Percentiles rank a stretch among this genome's conserved stretches.
These are phyloP conservation scores for Rhorus exstirpatorius DNA, from an alignment of 2,888 invertebrate genomes.

Conservation along the genomic window DNA sequence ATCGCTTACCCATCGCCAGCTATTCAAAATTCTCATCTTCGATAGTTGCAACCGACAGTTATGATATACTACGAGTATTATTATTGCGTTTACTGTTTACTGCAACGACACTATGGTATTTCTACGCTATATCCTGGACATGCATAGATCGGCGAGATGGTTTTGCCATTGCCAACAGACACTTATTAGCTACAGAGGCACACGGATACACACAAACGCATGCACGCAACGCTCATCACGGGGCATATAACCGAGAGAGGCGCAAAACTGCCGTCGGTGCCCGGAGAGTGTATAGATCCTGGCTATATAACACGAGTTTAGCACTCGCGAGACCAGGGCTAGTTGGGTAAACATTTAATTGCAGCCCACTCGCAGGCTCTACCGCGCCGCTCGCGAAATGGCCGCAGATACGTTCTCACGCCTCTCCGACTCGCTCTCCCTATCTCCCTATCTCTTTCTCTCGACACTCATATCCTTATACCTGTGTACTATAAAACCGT, in stretches of 20 bases:
- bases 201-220: conserved; percentile 65
- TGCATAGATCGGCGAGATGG: conserved; percentile 56
- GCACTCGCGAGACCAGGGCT: conserved; percentile 68
- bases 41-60: conserved; percentile 35
- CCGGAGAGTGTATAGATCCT: conserved; percentile 63
- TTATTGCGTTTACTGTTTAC: conserved; percentile 24
- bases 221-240: conserved; percentile 42
- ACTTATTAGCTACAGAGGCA: conserved; percentile 71
- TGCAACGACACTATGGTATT: conserved; percentile 24
- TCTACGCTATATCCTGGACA: conserved; percentile 50
- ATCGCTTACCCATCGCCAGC: conserved; percentile 6
- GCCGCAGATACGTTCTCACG: conserved; percentile 78
- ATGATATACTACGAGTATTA: background rate
- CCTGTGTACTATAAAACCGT: conserved; percentile 29
- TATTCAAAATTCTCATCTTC: conserved; percentile 34
- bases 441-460: conserved; percentile 19
- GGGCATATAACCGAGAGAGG: conserved; percentile 41
- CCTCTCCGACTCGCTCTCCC: conserved; percentile 70
- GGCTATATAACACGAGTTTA: conserved; percentile 67
- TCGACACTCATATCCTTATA: conserved; percentile 38
- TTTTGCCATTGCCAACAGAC: conserved; percentile 66
- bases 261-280: conserved; percentile 50
- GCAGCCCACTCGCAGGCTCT: conserved; percentile 72
- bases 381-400: conserved; percentile 74
- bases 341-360: conserved; percentile 78